Evolutionary conservation across 1,140 invertebrate genomes (phyloP).

Genomic region (Pseudachorutes palmiensis): DNA sequence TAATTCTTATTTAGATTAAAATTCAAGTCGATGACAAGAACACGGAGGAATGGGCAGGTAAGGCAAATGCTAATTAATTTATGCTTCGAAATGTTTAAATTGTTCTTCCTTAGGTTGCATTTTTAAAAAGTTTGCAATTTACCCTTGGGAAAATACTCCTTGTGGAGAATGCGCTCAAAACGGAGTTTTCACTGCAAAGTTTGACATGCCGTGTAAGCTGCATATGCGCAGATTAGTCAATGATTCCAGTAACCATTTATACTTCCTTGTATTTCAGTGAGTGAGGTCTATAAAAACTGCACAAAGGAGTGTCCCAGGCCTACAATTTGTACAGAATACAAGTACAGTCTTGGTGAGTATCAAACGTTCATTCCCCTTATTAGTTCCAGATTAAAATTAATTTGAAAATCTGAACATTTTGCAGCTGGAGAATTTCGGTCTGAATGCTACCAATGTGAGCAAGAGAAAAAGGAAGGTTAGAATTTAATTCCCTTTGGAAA

Average conservation of each 20-base stretch:
- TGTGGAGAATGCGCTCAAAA: background rate
- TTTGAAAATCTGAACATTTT: background rate
- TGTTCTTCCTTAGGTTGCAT: background rate
- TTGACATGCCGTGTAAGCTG: background rate
- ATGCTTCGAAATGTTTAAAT: background rate
- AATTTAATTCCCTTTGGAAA: conserved; percentile 1
- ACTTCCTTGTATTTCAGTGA: background rate
- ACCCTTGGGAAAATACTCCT: background rate
- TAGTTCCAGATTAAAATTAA: background rate
- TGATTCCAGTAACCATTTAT: background rate
- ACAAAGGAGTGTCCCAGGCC: conserved; percentile 7
- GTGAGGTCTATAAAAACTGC: conserved; percentile 16
- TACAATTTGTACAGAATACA: conserved; percentile 19
- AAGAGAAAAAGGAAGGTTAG: conserved; percentile 7
- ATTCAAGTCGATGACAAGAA: conserved; percentile 8
- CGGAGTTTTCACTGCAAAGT: background rate
- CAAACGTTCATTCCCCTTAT: too few species aligned
- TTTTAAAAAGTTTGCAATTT: conserved; percentile 4
- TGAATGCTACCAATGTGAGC: conserved; percentile 16
- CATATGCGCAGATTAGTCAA: background rate
- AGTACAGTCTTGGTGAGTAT: conserved; percentile 15
- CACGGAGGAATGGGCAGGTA: background rate
- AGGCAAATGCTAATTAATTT: background rate
- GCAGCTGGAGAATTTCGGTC: background rate
- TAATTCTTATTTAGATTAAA: conserved; percentile 4